Conservation (phyloP, 2,797 vertebrate genomes). For the Trachops cirrhosus region DNA sequence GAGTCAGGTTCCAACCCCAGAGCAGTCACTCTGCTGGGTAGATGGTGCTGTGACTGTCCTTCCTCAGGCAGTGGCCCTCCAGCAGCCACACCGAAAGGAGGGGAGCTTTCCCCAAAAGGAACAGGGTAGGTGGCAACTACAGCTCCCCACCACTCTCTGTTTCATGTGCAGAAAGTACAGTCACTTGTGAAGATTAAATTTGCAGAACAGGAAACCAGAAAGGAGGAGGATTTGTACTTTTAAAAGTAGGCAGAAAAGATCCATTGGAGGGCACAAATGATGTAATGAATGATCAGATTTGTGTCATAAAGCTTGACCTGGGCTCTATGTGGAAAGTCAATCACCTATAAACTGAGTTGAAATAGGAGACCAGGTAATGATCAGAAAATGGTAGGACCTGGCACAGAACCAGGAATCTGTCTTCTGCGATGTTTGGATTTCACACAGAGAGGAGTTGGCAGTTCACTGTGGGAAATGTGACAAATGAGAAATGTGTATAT, state of each 20-base stretch:
- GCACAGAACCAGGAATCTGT: neutral
- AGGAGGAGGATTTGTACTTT: neutral
- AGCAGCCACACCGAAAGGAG: neutral
- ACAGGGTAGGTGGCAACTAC: too few species aligned
- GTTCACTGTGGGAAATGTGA: constrained; percentile 24
- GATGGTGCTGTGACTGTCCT: neutral
- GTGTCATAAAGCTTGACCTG: neutral
- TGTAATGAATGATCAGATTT: neutral
- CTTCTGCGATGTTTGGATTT: neutral
- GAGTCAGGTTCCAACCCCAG: neutral
- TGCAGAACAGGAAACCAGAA: neutral
- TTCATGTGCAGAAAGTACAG: neutral
- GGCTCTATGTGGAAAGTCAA: neutral
- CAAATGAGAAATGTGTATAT: neutral
- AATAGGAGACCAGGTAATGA: neutral
- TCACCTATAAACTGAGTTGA: neutral
- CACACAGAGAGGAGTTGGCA: neutral
- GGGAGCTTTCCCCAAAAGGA: neutral
- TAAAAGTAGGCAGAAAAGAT: neutral
- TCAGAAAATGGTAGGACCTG: neutral
- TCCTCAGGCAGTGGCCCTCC: neutral
- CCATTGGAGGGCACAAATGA: neutral
- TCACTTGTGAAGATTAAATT: neutral
- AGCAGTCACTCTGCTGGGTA: neutral
- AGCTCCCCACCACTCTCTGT: neutral